Percentiles rank a stretch among this genome's conserved stretches.
Evolutionary conservation across 2,113 vertebrate genomes (phyloP).

Genomic region (Neodon shergylaensis): DNA sequence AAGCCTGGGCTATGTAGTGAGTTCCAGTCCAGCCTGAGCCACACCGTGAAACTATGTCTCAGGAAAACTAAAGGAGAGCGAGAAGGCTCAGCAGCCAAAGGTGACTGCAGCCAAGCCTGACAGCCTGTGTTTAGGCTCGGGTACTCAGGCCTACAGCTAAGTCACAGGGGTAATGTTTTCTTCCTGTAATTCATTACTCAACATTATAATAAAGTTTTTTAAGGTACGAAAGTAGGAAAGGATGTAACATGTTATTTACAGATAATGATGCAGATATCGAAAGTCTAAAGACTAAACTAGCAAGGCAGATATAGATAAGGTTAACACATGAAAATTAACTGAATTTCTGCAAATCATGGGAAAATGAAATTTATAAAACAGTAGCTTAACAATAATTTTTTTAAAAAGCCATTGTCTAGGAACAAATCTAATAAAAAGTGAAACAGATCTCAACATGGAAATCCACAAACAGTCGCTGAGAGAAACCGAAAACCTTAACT

Average conservation of each 20-base stretch:
- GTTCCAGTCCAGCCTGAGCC: not conserved
- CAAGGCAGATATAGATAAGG: not conserved
- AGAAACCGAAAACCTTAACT: not conserved
- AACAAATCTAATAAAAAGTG: not conserved
- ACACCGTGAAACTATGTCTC: not conserved
- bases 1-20: not conserved
- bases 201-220: not conserved
- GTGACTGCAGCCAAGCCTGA: too few species aligned
- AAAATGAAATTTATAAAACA: slow-evolving; percentile 13
- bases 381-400: not conserved
- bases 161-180: not conserved
- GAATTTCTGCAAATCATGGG: slow-evolving; percentile 5
- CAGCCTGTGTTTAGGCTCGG: not conserved
- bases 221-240: not conserved
- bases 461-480: not conserved
- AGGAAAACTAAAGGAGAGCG: not conserved
- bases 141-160: not conserved
- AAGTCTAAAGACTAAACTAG: not conserved
- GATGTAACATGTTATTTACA: not conserved
- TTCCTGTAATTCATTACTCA: not conserved
- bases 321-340: not conserved
- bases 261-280: not conserved
- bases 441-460: not conserved
- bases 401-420: not conserved
- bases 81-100: not conserved